Percentiles rank a stretch among this genome's conserved stretches.
phyloP scores from a whole-genome alignment of 2,113 vertebrate species.

The Atherinomorus stipes region DNA sequence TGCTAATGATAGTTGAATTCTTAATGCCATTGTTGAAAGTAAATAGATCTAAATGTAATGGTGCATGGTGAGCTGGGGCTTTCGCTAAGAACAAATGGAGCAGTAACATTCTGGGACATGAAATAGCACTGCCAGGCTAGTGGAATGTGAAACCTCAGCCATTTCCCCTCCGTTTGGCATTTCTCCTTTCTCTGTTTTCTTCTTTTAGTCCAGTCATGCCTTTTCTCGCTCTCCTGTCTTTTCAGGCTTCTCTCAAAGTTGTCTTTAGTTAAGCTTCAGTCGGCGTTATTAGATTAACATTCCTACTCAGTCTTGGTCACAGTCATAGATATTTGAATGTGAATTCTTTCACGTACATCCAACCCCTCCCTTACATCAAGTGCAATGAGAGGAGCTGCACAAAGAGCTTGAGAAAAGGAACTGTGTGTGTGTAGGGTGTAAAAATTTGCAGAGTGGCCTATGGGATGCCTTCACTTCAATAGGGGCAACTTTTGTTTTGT shows the following conservation, averaged over 20 bases:
- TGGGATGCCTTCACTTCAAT: constrained; percentile 64
- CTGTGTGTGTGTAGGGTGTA: constrained; percentile 60
- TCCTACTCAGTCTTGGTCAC: constrained; percentile 73
- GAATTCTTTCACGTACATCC: constrained; percentile 74
- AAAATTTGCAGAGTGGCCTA: constrained; percentile 63
- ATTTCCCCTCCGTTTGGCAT: constrained; percentile 64
- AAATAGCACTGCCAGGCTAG: constrained; percentile 51
- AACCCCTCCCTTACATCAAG: constrained; percentile 71
- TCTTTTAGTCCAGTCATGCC: constrained; percentile 67
- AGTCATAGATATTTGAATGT: constrained; percentile 70
- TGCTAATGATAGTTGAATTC: constrained; percentile 34
- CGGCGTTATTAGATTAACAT: constrained; percentile 81
- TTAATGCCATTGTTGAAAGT: constrained; percentile 59
- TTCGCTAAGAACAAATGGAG: constrained; percentile 71
- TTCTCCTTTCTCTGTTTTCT: constrained; percentile 48
- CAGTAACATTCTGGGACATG: constrained; percentile 54
- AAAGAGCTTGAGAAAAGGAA: constrained; percentile 68
- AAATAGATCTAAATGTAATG: constrained; percentile 56
- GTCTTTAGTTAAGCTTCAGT: constrained; percentile 56
- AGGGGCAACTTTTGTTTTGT: constrained; percentile 70
- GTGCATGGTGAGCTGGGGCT: constrained; percentile 47
- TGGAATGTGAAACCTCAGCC: constrained; percentile 75
- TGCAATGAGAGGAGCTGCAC: constrained; percentile 70
- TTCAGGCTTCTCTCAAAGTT: constrained; percentile 54
- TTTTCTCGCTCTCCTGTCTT: constrained; percentile 30